Evolutionary conservation across 1,140 invertebrate species (phyloP), one percentile per base, ranked within the genome.

Genomic region (Zaprionus lachaisei): DNA sequence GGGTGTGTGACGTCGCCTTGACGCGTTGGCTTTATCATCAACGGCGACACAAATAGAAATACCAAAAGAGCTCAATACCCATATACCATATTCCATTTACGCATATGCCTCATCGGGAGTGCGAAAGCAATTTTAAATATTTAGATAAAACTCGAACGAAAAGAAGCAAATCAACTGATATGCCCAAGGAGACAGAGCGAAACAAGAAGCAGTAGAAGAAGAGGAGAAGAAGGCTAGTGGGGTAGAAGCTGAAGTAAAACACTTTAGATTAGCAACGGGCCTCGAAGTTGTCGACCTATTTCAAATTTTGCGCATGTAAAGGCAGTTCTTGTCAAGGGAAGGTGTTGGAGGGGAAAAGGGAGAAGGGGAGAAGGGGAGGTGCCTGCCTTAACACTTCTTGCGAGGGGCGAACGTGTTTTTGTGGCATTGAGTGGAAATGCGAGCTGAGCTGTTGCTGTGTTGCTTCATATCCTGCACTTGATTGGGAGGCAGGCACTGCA

Each of bases 41-140:
- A 15, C 20, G 62, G 75, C 61, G 58, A 67, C 57, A 75, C 49
- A 80, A 69, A 79, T 79, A 79, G 66, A 80, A 73, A 80, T 77
- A 67, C 47, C 69, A 4, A 49, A 49, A 49, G 47, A 41, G 5
- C 38, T n/a, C 38, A n/a, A 41, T 34, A 11, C 31, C 31, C 31
- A 41, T 24, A 51, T 24, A 14, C 7, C 38, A 41, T 41, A 41
- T 41, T 17, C 20, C 47, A 24, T 51, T 24, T 20, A 5, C 47
- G 17, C 47, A 70, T 68, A 78, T 69, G 65, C 65, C 76, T 68
- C 75, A 73, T 73, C 69, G 72, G 15, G 34, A 61, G 62, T 81
- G 72, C 67, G 77, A 76, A 81, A 76, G 71, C 80, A 83, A 89
- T 83, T 87, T 87, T 87, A 89, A 87, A 87, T 87, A 87, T 87